Evolutionary conservation across 2,797 vertebrate genomes (phyloP), one percentile per base, ranked within the genome.

Genomic region (Melanitta fusca): DNA sequence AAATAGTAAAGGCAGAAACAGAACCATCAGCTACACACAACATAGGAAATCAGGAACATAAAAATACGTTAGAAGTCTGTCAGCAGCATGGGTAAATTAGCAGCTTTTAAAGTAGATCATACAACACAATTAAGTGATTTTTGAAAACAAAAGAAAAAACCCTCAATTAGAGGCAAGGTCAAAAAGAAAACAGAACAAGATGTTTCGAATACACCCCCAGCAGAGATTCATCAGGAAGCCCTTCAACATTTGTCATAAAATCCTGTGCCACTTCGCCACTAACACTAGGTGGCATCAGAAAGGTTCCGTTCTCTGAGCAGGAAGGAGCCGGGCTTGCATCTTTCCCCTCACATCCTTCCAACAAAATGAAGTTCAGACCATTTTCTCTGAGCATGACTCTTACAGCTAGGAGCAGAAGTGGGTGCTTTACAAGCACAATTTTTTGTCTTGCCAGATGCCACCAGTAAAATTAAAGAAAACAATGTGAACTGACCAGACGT

Each of bases 221-320:
- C 32, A 56, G 41, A 43, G 51, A 54, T 30, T 15, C 25, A 45
- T 14, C 60, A 38, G 41, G 56, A 34, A 81, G 38, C 27, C 28
- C 24, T 34, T 1, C 20, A 19, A 20, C 30, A 2, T 0, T 32
- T 10, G 32, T 17, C 12, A 32, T 19, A 20, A 39, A 54, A 30
- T 43, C 53, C 49, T 14, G 49, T 5, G 30, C 18, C 13, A 3
- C 2, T 24, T 9, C 7, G 4, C 47, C 73, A 5, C 5, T 36
- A 60, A 82, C 96, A 61, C 83, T 87, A 95, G 96, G 85, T 82
- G 96, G 95, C 95, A 95, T 1, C 13, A 81, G 68, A 28, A 91
- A 22, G 77, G 78, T 38, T 90, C 71, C n/a, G 57, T 30, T 84
- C 80, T 15, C 47, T 2, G 39, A 19, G 78, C 25, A 62, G 82